Conservation (phyloP, 2,888 invertebrate species). For the Epinotia demarniana region DNA sequence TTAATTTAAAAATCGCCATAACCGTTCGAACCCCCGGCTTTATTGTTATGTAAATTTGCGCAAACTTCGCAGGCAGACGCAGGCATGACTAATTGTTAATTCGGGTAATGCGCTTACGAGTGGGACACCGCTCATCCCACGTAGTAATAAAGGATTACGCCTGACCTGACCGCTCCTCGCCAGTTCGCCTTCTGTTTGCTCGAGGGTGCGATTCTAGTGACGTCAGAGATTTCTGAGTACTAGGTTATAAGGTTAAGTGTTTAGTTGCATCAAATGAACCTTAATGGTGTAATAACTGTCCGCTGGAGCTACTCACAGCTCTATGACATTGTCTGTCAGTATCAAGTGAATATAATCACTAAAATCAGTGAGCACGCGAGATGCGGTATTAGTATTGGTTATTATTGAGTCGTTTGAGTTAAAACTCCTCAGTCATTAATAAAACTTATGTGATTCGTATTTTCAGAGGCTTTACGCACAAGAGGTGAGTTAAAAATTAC, state of each 20-base stretch:
- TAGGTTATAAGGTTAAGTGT: constrained; percentile 11
- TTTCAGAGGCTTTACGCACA: no score
- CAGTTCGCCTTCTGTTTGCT: constrained; percentile 47
- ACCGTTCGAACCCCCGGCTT: constrained; percentile 71
- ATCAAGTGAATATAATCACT: no score
- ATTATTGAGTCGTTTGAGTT: no score
- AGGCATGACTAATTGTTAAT: constrained; percentile 84
- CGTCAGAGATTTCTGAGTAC: constrained; percentile 34
- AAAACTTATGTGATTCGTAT: no score
- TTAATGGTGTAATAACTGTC: background rate
- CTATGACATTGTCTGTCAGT: no score
- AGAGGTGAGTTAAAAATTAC: no score
- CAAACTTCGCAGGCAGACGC: constrained; percentile 80
- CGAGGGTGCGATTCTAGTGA: constrained; percentile 45
- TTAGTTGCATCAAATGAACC: background rate
- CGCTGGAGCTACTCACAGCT: background rate
- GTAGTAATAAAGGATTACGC: constrained; percentile 65
- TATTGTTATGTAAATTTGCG: constrained; percentile 84
- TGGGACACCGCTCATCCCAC: constrained; percentile 64
- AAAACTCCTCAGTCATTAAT: no score
- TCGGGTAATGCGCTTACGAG: constrained; percentile 81
- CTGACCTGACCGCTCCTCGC: constrained; percentile 51
- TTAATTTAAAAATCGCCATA: constrained; percentile 83
- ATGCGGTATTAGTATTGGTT: no score
- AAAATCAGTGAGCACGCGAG: no score